These are phyloP conservation scores for Dione juno DNA, from an alignment of 2,888 invertebrate species.

Conservation along the genomic window DNA sequence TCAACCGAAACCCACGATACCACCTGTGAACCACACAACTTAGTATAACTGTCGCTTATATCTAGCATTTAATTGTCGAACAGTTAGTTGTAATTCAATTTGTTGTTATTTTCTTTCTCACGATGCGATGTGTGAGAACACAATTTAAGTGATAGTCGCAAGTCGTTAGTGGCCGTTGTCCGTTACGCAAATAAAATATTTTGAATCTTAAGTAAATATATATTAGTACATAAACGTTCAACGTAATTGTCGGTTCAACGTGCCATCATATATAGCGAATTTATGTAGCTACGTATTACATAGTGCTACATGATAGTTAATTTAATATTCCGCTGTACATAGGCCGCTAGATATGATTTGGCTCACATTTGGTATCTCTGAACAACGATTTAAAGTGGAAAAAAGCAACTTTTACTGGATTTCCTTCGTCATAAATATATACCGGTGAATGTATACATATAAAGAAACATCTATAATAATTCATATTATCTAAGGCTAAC, in stretches of 20 bases:
- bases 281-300: neutral
- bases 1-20: conserved; percentile 71
- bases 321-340: neutral
- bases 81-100: conserved; percentile 72
- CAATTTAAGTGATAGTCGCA: conserved; percentile 57
- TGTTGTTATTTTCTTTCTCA: conserved; percentile 73
- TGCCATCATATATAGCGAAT: neutral
- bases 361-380: no score
- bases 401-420: no score
- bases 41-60: conserved; percentile 75
- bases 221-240: conserved; percentile 38
- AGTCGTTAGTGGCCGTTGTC: conserved; percentile 63
- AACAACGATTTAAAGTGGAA: no score
- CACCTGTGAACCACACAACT: conserved; percentile 66
- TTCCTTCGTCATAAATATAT: no score
- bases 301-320: neutral
- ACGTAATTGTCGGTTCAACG: neutral
- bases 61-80: conserved; percentile 74
- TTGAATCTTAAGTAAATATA: conserved; percentile 38
- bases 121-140: conserved; percentile 75
- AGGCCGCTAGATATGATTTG: no score
- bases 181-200: conserved; percentile 66
- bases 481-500: no score
- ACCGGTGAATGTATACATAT: no score
- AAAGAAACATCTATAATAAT: no score